A percentile compares a stretch with the other conserved stretches of the same genome.
These are phyloP conservation scores for Coracias cyanogaster DNA, from an alignment of 2,797 vertebrate species.

Conservation along the genomic window DNA sequence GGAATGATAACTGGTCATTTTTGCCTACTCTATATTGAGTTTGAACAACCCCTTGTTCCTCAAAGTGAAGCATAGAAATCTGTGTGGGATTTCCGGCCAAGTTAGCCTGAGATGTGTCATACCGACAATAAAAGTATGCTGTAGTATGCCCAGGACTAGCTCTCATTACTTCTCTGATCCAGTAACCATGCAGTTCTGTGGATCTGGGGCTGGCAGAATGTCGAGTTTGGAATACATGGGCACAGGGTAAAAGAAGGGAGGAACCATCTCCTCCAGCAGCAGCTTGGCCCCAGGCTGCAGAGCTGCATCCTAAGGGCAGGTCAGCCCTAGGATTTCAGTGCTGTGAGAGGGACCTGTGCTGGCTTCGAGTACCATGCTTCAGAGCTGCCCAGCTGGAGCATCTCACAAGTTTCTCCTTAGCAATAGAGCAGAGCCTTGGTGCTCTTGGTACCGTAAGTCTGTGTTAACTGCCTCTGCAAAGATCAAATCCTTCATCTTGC, in stretches of 20 bases:
- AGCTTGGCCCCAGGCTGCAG: neutral
- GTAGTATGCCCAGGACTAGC: neutral
- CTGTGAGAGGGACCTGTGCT: neutral
- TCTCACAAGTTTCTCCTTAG: neutral
- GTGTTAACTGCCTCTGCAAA: neutral
- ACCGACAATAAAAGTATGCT: neutral
- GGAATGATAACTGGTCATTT: neutral
- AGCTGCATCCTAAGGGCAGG: neutral
- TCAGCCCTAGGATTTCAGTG: neutral
- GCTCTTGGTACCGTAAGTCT: neutral
- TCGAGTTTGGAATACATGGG: neutral
- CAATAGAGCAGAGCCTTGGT: neutral
- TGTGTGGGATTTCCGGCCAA: neutral
- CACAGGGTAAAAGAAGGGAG: neutral
- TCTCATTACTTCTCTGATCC: neutral
- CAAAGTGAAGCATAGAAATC: neutral
- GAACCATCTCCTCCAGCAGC: neutral
- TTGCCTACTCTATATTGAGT: neutral
- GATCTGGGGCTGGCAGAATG: neutral
- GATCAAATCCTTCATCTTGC: neutral
- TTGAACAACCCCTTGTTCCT: neutral
- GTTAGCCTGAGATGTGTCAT: neutral
- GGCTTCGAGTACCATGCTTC: accelerated
- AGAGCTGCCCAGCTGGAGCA: neutral
- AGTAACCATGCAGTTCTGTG: accelerated